phyloP scores from a whole-genome alignment of 2,888 invertebrate genomes.

The Sesia apiformis region DNA sequence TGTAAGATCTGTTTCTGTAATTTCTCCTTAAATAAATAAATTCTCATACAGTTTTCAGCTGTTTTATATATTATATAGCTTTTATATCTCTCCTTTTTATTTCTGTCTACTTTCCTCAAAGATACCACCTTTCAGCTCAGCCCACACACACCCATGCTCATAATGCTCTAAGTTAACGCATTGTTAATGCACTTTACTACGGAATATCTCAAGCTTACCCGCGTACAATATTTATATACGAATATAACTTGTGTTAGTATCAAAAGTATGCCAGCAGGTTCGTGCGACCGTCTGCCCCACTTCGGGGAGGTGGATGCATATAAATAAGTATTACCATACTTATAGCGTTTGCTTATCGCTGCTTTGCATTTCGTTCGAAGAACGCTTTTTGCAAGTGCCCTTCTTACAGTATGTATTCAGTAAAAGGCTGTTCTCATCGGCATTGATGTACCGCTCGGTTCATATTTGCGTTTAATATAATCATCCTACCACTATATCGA shows the following conservation, averaged over 20 bases:
- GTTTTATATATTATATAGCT: too few species aligned
- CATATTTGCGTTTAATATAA: too few species aligned
- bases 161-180: background rate
- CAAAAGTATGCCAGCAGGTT: constrained; percentile 17
- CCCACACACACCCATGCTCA: background rate
- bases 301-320: constrained; percentile 4
- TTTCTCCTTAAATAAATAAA: too few species aligned
- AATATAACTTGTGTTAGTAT: background rate
- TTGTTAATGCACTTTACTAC: background rate
- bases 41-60: too few species aligned
- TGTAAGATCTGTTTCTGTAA: too few species aligned
- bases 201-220: background rate
- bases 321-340: background rate
- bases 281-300: constrained; percentile 16
- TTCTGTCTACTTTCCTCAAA: too few species aligned
- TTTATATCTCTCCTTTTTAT: too few species aligned
- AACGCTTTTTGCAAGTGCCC: background rate
- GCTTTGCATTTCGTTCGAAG: constrained; percentile 4
- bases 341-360: background rate
- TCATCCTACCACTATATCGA: too few species aligned
- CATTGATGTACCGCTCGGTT: background rate
- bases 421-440: background rate
- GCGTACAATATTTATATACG: background rate
- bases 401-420: background rate
- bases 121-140: background rate